A percentile compares a stretch with the other conserved stretches of the same genome.
Conservation (phyloP, 30 jellyfish, hydroid and myxozoan genomes). For the Aurelia aurita region DNA sequence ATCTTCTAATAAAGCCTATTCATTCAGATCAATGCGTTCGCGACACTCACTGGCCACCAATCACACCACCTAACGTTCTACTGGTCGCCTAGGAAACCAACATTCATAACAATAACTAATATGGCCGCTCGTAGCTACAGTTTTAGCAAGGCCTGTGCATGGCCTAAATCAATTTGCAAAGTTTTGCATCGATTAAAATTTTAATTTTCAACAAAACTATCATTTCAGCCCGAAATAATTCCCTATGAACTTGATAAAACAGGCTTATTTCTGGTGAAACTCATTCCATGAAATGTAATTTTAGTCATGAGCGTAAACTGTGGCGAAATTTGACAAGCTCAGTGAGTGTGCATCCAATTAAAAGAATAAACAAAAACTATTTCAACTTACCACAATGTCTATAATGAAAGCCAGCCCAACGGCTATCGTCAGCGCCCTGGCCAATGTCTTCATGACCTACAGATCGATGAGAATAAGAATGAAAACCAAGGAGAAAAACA, state of each 20-base stretch:
- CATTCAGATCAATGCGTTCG: slow-evolving; percentile 60
- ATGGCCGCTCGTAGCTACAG: background rate
- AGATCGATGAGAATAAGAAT: background rate
- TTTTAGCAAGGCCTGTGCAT: background rate
- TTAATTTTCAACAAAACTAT: background rate
- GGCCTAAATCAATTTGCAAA: background rate
- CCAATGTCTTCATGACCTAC: slow-evolving; percentile 92
- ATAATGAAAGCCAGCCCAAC: slow-evolving; percentile 76
- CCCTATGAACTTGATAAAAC: background rate
- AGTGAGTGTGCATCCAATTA: slow-evolving; percentile 19
- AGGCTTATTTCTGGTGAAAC: background rate
- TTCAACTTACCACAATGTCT: slow-evolving; percentile 80
- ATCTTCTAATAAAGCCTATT: slow-evolving; percentile 65
- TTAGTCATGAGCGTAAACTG: background rate
- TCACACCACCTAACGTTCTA: slow-evolving; percentile 59
- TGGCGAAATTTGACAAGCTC: background rate
- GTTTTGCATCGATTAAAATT: background rate
- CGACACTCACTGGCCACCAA: slow-evolving; percentile 71
- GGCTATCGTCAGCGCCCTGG: slow-evolving; percentile 86
- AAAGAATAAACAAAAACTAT: slow-evolving; percentile 26
- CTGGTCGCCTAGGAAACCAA: slow-evolving; percentile 67
- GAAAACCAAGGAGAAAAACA: background rate
- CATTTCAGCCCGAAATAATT: background rate
- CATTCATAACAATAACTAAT: background rate
- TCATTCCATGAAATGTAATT: background rate